Percentiles rank a stretch among this genome's conserved stretches.
phyloP scores from a whole-genome alignment of 2,113 vertebrate genomes.

The Pardalotus punctatus region DNA sequence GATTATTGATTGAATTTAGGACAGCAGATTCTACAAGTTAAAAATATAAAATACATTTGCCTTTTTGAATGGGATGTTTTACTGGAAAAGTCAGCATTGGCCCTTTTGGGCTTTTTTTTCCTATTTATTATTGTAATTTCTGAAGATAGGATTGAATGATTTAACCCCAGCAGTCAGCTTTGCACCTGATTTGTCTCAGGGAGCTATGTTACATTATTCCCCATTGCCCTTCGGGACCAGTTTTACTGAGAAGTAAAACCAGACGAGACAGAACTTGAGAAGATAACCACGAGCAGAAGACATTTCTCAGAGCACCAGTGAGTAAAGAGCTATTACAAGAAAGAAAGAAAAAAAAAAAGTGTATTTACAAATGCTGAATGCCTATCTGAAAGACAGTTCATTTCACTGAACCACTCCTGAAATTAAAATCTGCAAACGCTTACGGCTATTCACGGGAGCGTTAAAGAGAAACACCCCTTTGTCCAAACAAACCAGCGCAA shows the following conservation, averaged over 20 bases:
- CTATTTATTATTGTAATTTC: background rate
- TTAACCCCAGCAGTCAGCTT: background rate
- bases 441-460: conserved; percentile 43
- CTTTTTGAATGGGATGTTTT: background rate
- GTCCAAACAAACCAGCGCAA: conserved; percentile 56
- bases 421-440: conserved; percentile 53
- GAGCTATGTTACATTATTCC: background rate
- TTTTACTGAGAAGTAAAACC: background rate
- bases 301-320: background rate
- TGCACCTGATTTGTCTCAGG: background rate
- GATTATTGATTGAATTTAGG: background rate
- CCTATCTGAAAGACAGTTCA: conserved; percentile 37
- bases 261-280: background rate
- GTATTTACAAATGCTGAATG: conserved; percentile 14
- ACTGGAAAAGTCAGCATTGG: background rate
- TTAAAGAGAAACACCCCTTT: conserved; percentile 61
- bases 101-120: background rate
- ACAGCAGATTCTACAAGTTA: background rate
- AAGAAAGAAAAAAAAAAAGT: background rate
- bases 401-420: conserved; percentile 61
- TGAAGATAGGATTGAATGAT: background rate
- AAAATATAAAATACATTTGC: background rate
- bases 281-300: background rate
- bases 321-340: background rate
- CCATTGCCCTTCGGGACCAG: background rate